phyloP scores from a whole-genome alignment of 1,140 invertebrate genomes.

The Drepana arcuata region DNA sequence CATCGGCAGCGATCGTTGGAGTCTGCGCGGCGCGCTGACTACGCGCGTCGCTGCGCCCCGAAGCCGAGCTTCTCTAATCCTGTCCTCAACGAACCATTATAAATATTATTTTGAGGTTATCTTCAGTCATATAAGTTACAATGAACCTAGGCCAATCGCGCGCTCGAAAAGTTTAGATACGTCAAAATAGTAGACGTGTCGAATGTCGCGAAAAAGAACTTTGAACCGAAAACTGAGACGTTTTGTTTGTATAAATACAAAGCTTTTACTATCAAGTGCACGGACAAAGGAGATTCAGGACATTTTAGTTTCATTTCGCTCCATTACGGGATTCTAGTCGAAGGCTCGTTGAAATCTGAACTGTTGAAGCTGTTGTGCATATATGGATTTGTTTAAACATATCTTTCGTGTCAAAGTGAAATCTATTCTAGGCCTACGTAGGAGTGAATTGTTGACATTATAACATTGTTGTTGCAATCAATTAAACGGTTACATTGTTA shows the following conservation, averaged over 20 bases:
- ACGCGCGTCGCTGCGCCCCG: slow-evolving; percentile 39
- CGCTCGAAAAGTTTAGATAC: slow-evolving; percentile 20
- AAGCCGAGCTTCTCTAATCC: slow-evolving; percentile 43
- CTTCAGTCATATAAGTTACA: slow-evolving; percentile 30
- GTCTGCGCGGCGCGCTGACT: slow-evolving; percentile 36
- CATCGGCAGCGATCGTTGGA: slow-evolving; percentile 32
- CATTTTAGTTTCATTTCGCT: no score
- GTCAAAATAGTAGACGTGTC: slow-evolving; percentile 37
- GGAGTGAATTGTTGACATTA: slow-evolving; percentile 30
- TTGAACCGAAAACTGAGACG: slow-evolving; percentile 58
- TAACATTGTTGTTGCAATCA: slow-evolving; percentile 18
- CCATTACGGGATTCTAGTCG: no score
- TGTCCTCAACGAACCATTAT: slow-evolving; percentile 58
- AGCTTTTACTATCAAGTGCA: slow-evolving; percentile 68
- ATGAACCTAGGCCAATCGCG: slow-evolving; percentile 35
- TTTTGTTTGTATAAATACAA: slow-evolving; percentile 71
- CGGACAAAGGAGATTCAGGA: slow-evolving; percentile 61
- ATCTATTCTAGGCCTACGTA: slow-evolving; percentile 54
- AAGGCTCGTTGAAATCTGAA: no score
- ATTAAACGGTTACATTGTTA: slow-evolving; percentile 23
- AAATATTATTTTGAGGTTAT: slow-evolving; percentile 70
- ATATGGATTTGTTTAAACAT: slow-evolving; percentile 36
- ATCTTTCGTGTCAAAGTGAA: slow-evolving; percentile 39
- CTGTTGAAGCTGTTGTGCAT: slow-evolving; percentile 28
- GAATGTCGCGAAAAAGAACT: slow-evolving; percentile 64